These are phyloP conservation scores for Corella eumyota DNA, from an alignment of 23 tunicate species.

Conservation along the genomic window DNA sequence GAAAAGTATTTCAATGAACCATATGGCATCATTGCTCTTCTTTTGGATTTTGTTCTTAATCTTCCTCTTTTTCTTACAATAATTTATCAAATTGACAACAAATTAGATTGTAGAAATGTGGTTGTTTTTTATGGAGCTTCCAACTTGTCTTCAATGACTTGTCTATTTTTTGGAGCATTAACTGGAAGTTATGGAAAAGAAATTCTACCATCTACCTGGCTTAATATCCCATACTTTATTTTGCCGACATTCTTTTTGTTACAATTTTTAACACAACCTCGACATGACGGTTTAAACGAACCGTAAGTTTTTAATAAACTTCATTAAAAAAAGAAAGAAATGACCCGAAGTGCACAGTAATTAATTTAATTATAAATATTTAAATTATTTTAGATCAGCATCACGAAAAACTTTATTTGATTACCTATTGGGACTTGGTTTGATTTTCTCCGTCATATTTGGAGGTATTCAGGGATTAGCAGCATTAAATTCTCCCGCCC, in stretches of 20 bases:
- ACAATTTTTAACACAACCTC: neutral
- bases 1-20: conserved; percentile 52
- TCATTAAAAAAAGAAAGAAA: no score
- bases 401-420: neutral
- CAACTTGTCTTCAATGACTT: conserved; percentile 20
- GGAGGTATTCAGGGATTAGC: conserved; percentile 8
- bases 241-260: neutral
- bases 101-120: conserved; percentile 30
- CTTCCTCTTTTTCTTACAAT: conserved; percentile 29
- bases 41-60: conserved; percentile 39
- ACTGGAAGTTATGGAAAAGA: conserved; percentile 28
- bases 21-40: conserved; percentile 22
- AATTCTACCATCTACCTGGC: conserved; percentile 1
- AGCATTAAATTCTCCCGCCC: conserved; percentile 24
- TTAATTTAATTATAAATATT: no score
- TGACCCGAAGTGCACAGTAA: no score
- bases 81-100: conserved; percentile 53
- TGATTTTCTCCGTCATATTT: conserved; percentile 6
- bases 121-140: conserved; percentile 36
- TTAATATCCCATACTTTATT: neutral
- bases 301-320: no score
- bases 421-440: neutral
- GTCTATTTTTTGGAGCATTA: conserved; percentile 38
- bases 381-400: neutral
- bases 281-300: neutral